A percentile compares a stretch with the other conserved stretches of the same genome.
These are phyloP conservation scores for pig (Sus scrofa) DNA, from an alignment of 2,113 vertebrate species.

Conservation along the genomic window DNA sequence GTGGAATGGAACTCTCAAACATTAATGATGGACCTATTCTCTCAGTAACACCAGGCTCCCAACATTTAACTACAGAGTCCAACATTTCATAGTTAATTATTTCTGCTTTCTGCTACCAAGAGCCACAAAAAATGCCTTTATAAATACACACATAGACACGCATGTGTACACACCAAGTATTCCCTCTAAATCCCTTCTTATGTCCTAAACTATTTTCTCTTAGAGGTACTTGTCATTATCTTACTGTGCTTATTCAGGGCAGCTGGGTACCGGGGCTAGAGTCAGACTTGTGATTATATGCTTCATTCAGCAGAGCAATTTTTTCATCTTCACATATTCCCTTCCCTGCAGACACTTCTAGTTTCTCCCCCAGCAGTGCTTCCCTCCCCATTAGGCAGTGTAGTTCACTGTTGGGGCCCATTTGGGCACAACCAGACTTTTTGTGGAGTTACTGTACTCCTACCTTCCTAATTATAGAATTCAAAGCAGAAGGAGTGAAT, in stretches of 20 bases:
- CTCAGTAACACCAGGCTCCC: background rate
- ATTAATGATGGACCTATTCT: background rate
- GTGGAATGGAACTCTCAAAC: background rate
- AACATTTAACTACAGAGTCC: background rate
- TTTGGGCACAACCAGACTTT: slow-evolving; percentile 66
- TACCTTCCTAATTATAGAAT: slow-evolving; percentile 76
- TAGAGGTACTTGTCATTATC: background rate
- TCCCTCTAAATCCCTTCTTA: background rate
- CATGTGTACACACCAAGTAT: accelerated
- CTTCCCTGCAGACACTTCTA: slow-evolving; percentile 4
- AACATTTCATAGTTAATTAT: background rate
- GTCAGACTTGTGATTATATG: background rate
- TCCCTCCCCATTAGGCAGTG: slow-evolving; percentile 60
- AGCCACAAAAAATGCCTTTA: background rate
- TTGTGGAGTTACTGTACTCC: slow-evolving; percentile 64
- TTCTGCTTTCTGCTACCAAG: background rate
- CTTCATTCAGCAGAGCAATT: slow-evolving; percentile 50
- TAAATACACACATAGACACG: background rate
- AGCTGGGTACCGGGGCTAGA: background rate
- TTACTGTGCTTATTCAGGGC: slow-evolving; percentile 15
- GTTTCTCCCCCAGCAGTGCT: slow-evolving; percentile 40
- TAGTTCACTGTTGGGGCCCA: slow-evolving; percentile 53
- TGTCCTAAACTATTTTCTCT: background rate
- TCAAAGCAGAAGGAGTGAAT: slow-evolving; percentile 77
- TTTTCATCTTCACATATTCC: slow-evolving; percentile 66